Conservation (phyloP, 2,888 invertebrate genomes). For the Carpatolechia fugitivella region DNA sequence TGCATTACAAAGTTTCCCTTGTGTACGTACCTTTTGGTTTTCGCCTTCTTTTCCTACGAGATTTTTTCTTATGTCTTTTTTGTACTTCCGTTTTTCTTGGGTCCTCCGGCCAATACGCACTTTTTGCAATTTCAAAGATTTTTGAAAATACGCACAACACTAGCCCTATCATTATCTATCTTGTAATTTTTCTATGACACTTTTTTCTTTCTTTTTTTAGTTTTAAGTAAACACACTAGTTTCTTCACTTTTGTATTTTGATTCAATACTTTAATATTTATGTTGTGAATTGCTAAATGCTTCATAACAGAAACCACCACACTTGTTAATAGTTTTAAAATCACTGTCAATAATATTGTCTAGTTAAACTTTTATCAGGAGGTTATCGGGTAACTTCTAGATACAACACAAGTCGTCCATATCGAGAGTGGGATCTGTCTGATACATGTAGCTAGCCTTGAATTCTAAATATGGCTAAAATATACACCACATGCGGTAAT, state of each 20-base stretch:
- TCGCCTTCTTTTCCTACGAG: constrained; percentile 33
- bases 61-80: constrained; percentile 27
- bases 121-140: constrained; percentile 49
- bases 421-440: constrained; percentile 28
- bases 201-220: constrained; percentile 49
- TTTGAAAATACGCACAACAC: constrained; percentile 57
- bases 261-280: constrained; percentile 26
- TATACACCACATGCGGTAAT: constrained; percentile 40
- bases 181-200: constrained; percentile 22
- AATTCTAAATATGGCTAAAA: constrained; percentile 51
- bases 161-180: constrained; percentile 58
- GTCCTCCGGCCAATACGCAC: constrained; percentile 29
- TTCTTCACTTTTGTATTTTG: constrained; percentile 28
- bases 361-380: constrained; percentile 41
- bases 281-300: constrained; percentile 28
- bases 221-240: constrained; percentile 33
- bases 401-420: constrained; percentile 25
- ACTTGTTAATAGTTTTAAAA: constrained; percentile 24
- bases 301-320: constrained; percentile 44
- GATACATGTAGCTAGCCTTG: constrained; percentile 34
- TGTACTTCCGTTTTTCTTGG: constrained; percentile 17
- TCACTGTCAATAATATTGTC: constrained; percentile 15
- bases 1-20: too few relatives aligned
- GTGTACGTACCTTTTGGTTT: constrained; percentile 30
- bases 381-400: constrained; percentile 51